Base-by-base conservation (phyloP, 2,113 vertebrate genomes). In the Plotosus lineatus region DNA sequence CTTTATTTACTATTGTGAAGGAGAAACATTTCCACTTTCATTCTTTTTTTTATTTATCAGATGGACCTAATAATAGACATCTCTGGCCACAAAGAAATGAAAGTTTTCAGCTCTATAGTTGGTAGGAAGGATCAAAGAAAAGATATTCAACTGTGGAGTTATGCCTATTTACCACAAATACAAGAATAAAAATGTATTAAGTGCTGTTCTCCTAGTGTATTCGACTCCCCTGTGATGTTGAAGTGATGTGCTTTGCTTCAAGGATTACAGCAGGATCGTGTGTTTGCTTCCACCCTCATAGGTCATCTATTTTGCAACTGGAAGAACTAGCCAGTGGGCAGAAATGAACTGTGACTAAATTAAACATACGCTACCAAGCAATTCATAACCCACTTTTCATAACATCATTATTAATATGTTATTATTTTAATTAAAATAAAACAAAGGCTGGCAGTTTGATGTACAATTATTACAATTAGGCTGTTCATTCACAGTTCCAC, bases 201-300 rank as follows among this genome's bases (percentile, higher is more conserved):
- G 28, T 51, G 69, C 19, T 73, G 28, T 51, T 19, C 28, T 73
- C 28, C 19, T 33, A 72, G 28, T 19, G 1, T 51, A 19, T 73
- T 73, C 6, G 17, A 51, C 69, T 73, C 46, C 69, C 31, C 31
- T 73, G 69, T 73, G 69, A 73, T 73, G 48, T 33, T 73, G 69
- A 51, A 73, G 69, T 51, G 40, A 51, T 73, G 46, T 23, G 28
- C 46, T 31, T 73, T 46, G 48, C 69, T 51, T 73, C 46, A 73
- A 51, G 69, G 33, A 51, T 23, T 31, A 51, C 69, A 73, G 46
- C 69, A 36, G 69, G 69, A 73, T 51, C 69, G 12, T 73, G 31
- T 12, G 28, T 33, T 36, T 23, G 69, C 28, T 46, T 50, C 28
- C 69, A 19, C 17, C 44, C 44, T 73, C 46, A 33, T 17, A 23